These are phyloP conservation scores for Sebastes aleutianus DNA, from an alignment of 2,797 vertebrate species.

Conservation along the genomic window DNA sequence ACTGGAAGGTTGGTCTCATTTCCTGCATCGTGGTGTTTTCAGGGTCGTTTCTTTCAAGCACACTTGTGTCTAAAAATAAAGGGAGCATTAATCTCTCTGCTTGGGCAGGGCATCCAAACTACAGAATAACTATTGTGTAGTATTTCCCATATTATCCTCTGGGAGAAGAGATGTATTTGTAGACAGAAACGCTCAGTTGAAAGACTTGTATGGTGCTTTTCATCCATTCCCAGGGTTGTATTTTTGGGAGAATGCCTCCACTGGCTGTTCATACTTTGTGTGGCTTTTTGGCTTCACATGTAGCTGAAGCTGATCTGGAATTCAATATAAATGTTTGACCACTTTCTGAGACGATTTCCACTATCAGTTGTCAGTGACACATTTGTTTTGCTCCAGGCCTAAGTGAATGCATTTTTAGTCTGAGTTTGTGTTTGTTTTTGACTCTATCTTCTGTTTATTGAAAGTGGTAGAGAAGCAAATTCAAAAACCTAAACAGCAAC, in stretches of 20 bases:
- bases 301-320: constrained; percentile 6
- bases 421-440: not conserved
- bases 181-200: not conserved
- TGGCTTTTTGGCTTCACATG: constrained; percentile 1
- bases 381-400: not conserved
- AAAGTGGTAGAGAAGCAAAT: not conserved
- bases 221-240: constrained; percentile 25
- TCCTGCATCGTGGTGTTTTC: constrained; percentile 53
- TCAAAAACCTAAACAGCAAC: not conserved
- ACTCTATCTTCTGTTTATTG: not conserved
- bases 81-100: constrained; percentile 35
- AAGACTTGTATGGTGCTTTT: constrained; percentile 11
- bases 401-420: not conserved
- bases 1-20: constrained; percentile 46
- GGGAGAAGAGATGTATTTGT: constrained; percentile 35
- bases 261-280: not conserved
- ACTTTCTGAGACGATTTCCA: not conserved
- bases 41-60: constrained; percentile 44
- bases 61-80: constrained; percentile 62
- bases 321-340: not conserved
- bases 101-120: constrained; percentile 32
- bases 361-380: not conserved
- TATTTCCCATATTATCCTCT: constrained; percentile 38
- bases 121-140: constrained; percentile 55
- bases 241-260: constrained; percentile 6